Conservation (phyloP, 2,888 invertebrate genomes). For the Hemithea aestivaria region DNA sequence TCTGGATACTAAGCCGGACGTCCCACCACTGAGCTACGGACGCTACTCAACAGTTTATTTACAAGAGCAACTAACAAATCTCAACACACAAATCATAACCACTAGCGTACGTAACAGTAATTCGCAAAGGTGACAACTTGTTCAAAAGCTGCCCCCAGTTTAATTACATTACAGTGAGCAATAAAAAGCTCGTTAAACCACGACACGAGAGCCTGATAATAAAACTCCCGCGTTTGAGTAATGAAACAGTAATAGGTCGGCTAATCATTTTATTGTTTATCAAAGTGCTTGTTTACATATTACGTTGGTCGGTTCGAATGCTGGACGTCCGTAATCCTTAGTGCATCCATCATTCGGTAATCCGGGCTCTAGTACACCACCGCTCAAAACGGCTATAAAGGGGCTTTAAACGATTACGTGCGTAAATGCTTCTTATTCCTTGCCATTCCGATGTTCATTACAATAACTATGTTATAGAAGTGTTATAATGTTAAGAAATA, state of each 20-base stretch:
- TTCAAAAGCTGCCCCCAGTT: constrained; percentile 6
- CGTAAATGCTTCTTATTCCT: constrained; percentile 50
- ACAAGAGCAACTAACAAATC: no score
- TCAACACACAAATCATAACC: no score
- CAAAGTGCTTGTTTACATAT: constrained; percentile 19
- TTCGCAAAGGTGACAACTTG: constrained; percentile 12
- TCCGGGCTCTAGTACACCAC: constrained; percentile 53
- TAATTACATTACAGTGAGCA: constrained; percentile 14
- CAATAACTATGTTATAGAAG: constrained; percentile 26
- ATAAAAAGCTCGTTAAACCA: constrained; percentile 19
- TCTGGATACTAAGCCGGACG: no score
- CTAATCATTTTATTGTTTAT: constrained; percentile 27
- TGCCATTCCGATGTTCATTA: constrained; percentile 41
- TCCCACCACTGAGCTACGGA: no score
- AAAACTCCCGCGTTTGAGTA: constrained; percentile 15
- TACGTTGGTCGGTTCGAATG: constrained; percentile 17
- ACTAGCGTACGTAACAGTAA: no score
- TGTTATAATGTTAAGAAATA: no score
- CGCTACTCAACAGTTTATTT: no score
- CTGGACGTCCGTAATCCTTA: constrained; percentile 50
- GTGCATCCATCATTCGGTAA: constrained; percentile 63
- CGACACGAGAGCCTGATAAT: constrained; percentile 14
- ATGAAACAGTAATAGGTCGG: constrained; percentile 18
- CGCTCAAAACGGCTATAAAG: constrained; percentile 57
- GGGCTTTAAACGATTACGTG: constrained; percentile 57